A percentile compares a stretch with the other conserved stretches of the same genome.
Conservation (phyloP, 2,113 vertebrate genomes). For the Willisornis vidua region DNA sequence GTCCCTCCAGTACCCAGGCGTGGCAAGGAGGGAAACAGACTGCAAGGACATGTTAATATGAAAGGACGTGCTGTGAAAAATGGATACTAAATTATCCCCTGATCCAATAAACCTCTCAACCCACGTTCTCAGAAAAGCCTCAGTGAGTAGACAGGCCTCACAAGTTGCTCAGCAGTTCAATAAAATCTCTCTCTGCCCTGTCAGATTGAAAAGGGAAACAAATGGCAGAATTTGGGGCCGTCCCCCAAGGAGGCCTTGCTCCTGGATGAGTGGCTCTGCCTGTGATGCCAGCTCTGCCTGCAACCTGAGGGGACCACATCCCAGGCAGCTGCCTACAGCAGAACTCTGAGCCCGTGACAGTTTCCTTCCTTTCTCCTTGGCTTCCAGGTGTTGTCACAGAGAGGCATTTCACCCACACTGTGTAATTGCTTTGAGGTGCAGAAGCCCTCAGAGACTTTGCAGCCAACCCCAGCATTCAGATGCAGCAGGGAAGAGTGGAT, state of each 20-base stretch:
- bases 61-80: slow-evolving; percentile 21
- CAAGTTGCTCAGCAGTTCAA: slow-evolving; percentile 15
- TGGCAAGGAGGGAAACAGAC: neutral
- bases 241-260: neutral
- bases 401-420: neutral
- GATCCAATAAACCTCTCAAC: slow-evolving; percentile 38
- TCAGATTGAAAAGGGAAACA: slow-evolving; percentile 22
- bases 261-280: fast-evolving
- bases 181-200: slow-evolving; percentile 43
- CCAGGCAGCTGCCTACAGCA: neutral
- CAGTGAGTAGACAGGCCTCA: neutral
- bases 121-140: neutral
- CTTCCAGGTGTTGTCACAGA: neutral
- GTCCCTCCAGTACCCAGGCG: neutral
- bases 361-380: neutral
- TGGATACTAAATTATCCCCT: slow-evolving; percentile 19
- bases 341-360: neutral
- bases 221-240: neutral
- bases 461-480: neutral
- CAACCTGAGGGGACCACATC: neutral
- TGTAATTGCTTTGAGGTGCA: fast-evolving
- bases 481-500: fast-evolving
- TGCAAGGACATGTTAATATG: neutral
- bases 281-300: neutral
- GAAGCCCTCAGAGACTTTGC: neutral